Evolutionary conservation across 2,888 invertebrate genomes (phyloP), one percentile per base, ranked within the genome.

Genomic region (Fragum fragum): DNA sequence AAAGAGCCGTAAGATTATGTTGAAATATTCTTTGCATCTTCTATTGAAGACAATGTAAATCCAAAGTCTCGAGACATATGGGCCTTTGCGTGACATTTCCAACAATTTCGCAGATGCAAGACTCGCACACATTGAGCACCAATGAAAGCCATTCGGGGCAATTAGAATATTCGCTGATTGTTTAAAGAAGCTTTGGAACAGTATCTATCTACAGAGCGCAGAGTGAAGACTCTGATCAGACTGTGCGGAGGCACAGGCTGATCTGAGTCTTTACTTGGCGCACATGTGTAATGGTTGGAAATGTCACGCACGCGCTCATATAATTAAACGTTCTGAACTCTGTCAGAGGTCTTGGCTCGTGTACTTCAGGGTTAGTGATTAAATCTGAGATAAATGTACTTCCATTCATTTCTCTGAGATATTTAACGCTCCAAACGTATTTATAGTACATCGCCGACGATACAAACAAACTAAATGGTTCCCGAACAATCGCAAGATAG

Each of bases 31-130:
- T 36, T 36, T 3, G 32, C 32, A 36, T 28, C 1, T 36, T 6
- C 42, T 16, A n/a, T 70, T 59, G 59, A 36, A 7, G 42, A 7
- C 6, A 71, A 23, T 14, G 16, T n/a, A 32, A 71, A 71, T 1
- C 85, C 85, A 59, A 85, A 85, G 42, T 77, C 82, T 59, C 61
- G 72, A 5, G 85, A 79, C 85, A 85, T 85, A n/a, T n/a, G n/a
- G n/a, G n/a, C n/a, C n/a, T n/a, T n/a, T n/a, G n/a, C n/a, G n/a
- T n/a, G n/a, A n/a, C n/a, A n/a, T n/a, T n/a, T n/a, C n/a, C n/a
- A n/a, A n/a, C n/a, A n/a, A n/a, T n/a, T n/a, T n/a, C n/a, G n/a
- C n/a, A n/a, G n/a, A n/a, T n/a, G n/a, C n/a, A n/a, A n/a, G n/a
- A n/a, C n/a, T n/a, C n/a, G n/a, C n/a, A n/a, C n/a, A n/a, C n/a